These are phyloP conservation scores for Electrona antarctica DNA, from an alignment of 2,113 vertebrate species.

Conservation along the genomic window DNA sequence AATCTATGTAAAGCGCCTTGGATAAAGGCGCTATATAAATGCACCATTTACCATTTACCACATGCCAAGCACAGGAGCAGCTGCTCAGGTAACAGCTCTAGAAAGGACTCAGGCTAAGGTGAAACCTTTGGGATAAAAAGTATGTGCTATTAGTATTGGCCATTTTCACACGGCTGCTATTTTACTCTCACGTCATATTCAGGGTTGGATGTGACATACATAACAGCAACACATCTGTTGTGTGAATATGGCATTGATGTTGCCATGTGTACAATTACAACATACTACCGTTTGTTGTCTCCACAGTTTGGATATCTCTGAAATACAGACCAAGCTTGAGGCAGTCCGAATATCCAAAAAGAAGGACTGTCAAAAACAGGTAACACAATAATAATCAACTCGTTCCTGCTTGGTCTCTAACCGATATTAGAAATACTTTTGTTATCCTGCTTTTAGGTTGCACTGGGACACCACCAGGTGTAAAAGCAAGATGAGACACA, in stretches of 20 bases:
- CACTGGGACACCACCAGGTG: not conserved
- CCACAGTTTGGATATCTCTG: conserved; percentile 5
- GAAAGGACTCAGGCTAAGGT: not conserved
- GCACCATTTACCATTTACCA: no score
- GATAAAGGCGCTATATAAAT: no score
- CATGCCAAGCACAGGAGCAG: not conserved
- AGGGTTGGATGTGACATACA: not conserved
- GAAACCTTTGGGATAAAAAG: not conserved
- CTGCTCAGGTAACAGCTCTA: not conserved
- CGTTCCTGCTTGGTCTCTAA: not conserved
- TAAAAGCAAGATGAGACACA: not conserved
- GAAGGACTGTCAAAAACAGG: conserved; percentile 22
- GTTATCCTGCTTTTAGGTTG: not conserved
- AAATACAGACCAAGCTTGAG: conserved; percentile 11
- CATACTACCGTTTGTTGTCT: not conserved
- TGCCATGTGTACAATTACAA: not conserved
- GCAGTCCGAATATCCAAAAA: conserved; percentile 16
- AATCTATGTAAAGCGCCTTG: no score
- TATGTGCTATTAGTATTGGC: not conserved
- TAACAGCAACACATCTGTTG: not conserved
- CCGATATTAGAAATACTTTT: no score
- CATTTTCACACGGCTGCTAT: no score
- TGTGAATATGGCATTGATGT: not conserved
- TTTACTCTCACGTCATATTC: not conserved
- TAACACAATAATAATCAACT: not conserved